phyloP scores from a whole-genome alignment of 2,888 invertebrate genomes.

The Muscina levida region DNA sequence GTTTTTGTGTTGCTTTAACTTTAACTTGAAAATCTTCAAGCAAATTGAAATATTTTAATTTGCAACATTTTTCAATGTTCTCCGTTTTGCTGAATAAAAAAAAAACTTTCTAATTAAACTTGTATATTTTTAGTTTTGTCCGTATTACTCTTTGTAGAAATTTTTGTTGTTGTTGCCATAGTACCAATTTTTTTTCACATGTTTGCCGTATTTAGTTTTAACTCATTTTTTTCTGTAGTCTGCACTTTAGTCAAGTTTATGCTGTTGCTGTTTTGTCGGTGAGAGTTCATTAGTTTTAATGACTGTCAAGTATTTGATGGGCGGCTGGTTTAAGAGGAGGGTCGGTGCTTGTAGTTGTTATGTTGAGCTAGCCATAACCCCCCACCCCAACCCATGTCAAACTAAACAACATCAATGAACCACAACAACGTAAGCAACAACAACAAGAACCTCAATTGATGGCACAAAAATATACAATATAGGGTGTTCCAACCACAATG shows the following conservation, averaged over 20 bases:
- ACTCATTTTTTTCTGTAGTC: slow-evolving; percentile 8
- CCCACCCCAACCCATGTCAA: slow-evolving; percentile 45
- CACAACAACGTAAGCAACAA: background rate
- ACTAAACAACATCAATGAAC: slow-evolving; percentile 19
- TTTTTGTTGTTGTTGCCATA: slow-evolving; percentile 1
- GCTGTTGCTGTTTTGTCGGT: slow-evolving; percentile 19
- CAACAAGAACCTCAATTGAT: too few species aligned
- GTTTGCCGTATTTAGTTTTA: slow-evolving; percentile 22
- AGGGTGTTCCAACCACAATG: slow-evolving; percentile 17
- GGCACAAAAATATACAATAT: background rate
- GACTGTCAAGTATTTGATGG: slow-evolving; percentile 60
- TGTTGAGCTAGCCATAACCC: slow-evolving; percentile 25
- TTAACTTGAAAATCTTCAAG: slow-evolving; percentile 17
- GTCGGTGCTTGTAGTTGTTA: background rate
- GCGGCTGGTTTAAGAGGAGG: background rate
- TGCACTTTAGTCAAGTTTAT: slow-evolving; percentile 26
- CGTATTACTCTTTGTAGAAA: background rate
- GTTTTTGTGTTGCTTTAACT: too few species aligned
- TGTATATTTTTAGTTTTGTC: background rate
- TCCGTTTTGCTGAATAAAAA: background rate
- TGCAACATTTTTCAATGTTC: slow-evolving; percentile 26
- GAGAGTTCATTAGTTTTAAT: slow-evolving; percentile 62
- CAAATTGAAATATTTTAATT: slow-evolving; percentile 27
- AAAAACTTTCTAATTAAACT: slow-evolving; percentile 61
- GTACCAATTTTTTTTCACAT: slow-evolving; percentile 36